phyloP scores from a whole-genome alignment of 2,797 vertebrate genomes.

The Monodelphis domestica region DNA sequence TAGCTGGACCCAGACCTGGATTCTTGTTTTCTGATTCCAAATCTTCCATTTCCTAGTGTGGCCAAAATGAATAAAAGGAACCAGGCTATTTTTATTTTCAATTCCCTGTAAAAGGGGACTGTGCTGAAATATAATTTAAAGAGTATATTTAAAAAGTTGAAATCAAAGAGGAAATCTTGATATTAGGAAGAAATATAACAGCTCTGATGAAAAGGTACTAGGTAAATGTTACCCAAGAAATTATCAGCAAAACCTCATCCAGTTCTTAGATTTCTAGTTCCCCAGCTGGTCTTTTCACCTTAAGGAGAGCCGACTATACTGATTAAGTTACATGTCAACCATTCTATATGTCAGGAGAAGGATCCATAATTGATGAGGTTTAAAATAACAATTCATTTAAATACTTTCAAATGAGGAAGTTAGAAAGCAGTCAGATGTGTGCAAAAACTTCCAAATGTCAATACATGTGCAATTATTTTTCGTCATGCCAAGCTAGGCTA shows the following conservation, averaged over 20 bases:
- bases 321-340: constrained; percentile 45
- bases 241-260: constrained; percentile 45
- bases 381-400: constrained; percentile 54
- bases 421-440: constrained; percentile 43
- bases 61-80: not conserved
- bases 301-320: constrained; percentile 48
- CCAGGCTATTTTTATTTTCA: not conserved
- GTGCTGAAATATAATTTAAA: not conserved
- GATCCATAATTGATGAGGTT: constrained; percentile 22
- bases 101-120: not conserved
- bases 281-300: constrained; percentile 51
- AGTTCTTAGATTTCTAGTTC: constrained; percentile 46
- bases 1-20: not conserved
- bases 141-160: not conserved
- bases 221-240: constrained; percentile 36
- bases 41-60: not conserved
- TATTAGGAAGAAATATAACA: constrained; percentile 43
- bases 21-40: not conserved
- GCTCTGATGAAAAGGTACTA: constrained; percentile 27
- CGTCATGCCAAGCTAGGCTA: not conserved
- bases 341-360: constrained; percentile 9
- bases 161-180: constrained; percentile 29
- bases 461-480: not conserved
- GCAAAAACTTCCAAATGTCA: not conserved
- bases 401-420: not conserved